These are phyloP conservation scores for Chiroxiphia lanceolata DNA, from an alignment of 2,797 vertebrate genomes.

Conservation along the genomic window DNA sequence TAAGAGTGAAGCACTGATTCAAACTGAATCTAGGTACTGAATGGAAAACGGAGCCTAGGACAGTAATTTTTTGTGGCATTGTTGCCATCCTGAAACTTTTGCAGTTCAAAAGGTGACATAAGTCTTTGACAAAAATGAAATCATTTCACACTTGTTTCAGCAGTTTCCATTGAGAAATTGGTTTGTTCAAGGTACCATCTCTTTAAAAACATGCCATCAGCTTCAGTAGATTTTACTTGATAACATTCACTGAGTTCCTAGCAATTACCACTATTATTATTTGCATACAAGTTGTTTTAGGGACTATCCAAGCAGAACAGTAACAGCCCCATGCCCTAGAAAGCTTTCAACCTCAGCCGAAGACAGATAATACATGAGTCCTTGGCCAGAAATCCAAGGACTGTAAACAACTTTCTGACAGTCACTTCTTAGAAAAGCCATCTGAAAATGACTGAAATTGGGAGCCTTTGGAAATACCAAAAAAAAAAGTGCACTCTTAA, in stretches of 20 bases:
- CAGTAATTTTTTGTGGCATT: slow-evolving; percentile 7
- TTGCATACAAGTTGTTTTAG: slow-evolving; percentile 38
- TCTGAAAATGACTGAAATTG: background rate
- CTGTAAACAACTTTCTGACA: background rate
- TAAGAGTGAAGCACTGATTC: slow-evolving; percentile 12
- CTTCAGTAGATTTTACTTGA: slow-evolving; percentile 4
- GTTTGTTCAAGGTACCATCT: background rate
- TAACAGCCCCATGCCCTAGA: background rate
- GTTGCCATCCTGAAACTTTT: slow-evolving; percentile 26
- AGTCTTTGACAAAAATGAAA: slow-evolving; percentile 25
- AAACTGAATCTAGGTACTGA: slow-evolving; percentile 42
- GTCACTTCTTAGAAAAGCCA: background rate
- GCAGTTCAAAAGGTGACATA: background rate
- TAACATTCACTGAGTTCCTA: background rate
- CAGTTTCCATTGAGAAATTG: slow-evolving; percentile 47
- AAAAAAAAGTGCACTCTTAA: background rate
- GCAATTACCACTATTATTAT: slow-evolving; percentile 15
- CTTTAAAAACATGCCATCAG: slow-evolving; percentile 8
- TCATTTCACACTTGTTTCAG: slow-evolving; percentile 42
- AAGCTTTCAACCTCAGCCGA: background rate
- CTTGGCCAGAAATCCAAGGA: background rate
- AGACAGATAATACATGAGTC: background rate
- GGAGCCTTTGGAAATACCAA: background rate
- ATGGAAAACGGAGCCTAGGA: slow-evolving; percentile 47
- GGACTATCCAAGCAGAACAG: slow-evolving; percentile 28